Evolutionary conservation across 2,888 invertebrate species (phyloP), one percentile per base, ranked within the genome.

Genomic region (Cryptops parisi): DNA sequence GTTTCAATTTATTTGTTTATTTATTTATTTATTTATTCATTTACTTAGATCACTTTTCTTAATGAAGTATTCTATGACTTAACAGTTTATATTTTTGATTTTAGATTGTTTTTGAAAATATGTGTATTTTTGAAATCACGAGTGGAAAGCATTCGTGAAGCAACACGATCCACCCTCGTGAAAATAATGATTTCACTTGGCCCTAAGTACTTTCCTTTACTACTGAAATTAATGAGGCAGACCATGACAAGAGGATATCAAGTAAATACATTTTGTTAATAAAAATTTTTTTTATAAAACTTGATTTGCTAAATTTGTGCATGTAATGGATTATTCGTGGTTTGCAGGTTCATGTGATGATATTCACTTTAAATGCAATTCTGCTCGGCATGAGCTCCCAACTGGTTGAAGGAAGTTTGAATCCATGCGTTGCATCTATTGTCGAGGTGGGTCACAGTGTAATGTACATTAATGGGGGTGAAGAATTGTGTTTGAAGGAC

Each of bases 111-210:
- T 58, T 80, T 86, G 74, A 93, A 93, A 68, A 73, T 96, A 1
- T 89, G 89, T 63, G 82, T 84, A 1, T 91, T 94, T 66, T 70
- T 97, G 54, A 88, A 87, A 67, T 93, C 93, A 0, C 84, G 85
- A 2, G 69, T 90, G 21, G 84, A 84, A 60, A 87, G 88, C 63
- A 86, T 94, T 2, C 77, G 96, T 41, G 79, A 84, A 64, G 72
- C 80, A 0, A 83, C 94, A 0, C 76, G 93, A 27, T 87, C 90
- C 66, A 90, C 88, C n/a, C 75, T 97, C n/a, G 82, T 86, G 60
- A 86, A 89, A 68, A 86, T 94, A 24, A 84, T 91, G 80, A 64
- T 79, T 0, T 78, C 85, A 0, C 74, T 98, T 6, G 96, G 96
- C 0, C 79, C 89, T 0, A 70, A 77, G 17, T 89, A 89, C 68